Evolutionary conservation across 1,140 invertebrate species (phyloP).

Genomic region (Elymnias hypermnestra): DNA sequence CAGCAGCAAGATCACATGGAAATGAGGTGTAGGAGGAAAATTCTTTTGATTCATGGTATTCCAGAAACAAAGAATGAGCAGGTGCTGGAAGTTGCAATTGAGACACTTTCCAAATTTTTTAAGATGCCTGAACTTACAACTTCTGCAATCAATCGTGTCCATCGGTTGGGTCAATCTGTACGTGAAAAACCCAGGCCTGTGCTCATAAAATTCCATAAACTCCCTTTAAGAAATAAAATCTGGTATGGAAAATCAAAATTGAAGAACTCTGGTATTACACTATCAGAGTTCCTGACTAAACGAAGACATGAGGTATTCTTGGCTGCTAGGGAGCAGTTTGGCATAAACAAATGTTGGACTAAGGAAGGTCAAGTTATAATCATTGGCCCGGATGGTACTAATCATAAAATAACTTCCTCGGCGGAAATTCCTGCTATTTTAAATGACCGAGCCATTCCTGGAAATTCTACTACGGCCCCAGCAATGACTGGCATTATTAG

Average conservation of each 20-base stretch:
- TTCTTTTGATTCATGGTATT: constrained; percentile 9
- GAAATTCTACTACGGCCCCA: too few relatives aligned
- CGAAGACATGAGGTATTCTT: constrained; percentile 1
- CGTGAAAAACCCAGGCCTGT: not conserved
- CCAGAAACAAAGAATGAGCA: not conserved
- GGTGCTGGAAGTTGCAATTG: not conserved
- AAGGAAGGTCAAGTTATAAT: not conserved
- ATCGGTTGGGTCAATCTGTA: not conserved
- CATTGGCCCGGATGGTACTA: too few relatives aligned
- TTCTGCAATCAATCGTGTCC: not conserved
- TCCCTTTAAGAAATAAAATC: not conserved
- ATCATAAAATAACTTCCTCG: too few relatives aligned
- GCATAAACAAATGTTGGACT: not conserved
- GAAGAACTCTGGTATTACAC: not conserved
- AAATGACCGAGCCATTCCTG: too few relatives aligned
- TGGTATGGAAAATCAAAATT: not conserved
- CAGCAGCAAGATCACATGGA: not conserved
- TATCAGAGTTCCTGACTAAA: constrained; percentile 5
- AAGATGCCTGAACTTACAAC: too few relatives aligned
- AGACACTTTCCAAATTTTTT: not conserved
- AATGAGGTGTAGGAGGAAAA: constrained; percentile 4
- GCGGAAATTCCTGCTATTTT: too few relatives aligned
- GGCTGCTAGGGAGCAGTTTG: not conserved
- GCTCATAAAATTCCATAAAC: not conserved
- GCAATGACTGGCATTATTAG: too few relatives aligned